A percentile compares a stretch with the other conserved stretches of the same genome.
Conservation (phyloP, 2,797 vertebrate species). For the Babyrousa celebensis region DNA sequence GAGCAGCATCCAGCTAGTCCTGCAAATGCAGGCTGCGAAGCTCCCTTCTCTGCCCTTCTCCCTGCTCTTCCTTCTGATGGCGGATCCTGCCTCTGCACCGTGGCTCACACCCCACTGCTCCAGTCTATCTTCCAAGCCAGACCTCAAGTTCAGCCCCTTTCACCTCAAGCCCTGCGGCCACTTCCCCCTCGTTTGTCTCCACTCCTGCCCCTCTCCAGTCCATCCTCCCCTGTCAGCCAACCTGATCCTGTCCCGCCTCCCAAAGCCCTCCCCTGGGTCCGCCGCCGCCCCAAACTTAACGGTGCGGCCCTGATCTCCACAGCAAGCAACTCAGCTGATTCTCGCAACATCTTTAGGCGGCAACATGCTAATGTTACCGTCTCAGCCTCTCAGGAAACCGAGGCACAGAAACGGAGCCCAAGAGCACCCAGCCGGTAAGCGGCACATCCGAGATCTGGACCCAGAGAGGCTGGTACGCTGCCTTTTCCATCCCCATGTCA, state of each 20-base stretch:
- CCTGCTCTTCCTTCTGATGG: neutral
- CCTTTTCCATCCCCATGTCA: neutral
- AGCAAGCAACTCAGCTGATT: neutral
- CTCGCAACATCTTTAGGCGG: neutral
- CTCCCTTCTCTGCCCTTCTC: neutral
- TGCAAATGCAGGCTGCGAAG: neutral
- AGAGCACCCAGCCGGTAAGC: neutral
- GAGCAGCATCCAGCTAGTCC: neutral
- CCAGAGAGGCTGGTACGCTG: neutral
- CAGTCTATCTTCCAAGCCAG: neutral
- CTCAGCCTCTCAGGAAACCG: conserved; percentile 25
- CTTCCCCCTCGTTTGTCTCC: neutral
- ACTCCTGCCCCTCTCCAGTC: neutral
- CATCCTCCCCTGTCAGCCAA: neutral
- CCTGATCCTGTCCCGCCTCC: neutral
- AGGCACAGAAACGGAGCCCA: neutral
- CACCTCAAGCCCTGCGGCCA: neutral
- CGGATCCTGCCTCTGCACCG: neutral
- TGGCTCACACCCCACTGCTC: neutral
- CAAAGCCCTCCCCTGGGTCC: neutral
- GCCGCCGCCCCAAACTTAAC: neutral
- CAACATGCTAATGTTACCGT: neutral
- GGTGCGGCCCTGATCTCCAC: neutral
- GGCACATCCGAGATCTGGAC: neutral
- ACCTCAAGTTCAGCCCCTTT: conserved; percentile 6